A percentile compares a stretch with the other conserved stretches of the same genome.
phyloP scores from a whole-genome alignment of 2,888 invertebrate genomes.

The Mallateleia sp. region DNA sequence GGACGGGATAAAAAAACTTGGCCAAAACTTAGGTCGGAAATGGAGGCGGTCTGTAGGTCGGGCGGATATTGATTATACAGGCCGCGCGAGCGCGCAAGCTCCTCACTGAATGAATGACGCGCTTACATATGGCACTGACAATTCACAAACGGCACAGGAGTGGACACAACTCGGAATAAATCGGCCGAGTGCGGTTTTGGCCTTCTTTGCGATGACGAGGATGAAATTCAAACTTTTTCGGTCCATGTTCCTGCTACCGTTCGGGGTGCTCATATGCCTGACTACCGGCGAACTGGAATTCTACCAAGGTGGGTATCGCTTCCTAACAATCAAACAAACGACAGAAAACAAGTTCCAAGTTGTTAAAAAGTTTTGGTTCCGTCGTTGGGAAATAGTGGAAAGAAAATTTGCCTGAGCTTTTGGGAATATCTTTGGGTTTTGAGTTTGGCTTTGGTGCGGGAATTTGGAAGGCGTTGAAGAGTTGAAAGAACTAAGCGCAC shows the following conservation, averaged over 20 bases:
- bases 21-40: constrained; percentile 40
- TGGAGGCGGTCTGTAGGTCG: constrained; percentile 63
- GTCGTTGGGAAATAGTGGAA: no score
- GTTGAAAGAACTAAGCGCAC: constrained; percentile 43
- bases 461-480: not conserved
- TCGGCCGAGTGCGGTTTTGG: constrained; percentile 77
- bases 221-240: constrained; percentile 83
- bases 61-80: constrained; percentile 66
- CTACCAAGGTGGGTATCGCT: constrained; percentile 85
- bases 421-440: no score
- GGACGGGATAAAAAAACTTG: constrained; percentile 21
- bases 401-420: not conserved
- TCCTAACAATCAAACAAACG: constrained; percentile 4
- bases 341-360: not conserved
- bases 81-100: constrained; percentile 85
- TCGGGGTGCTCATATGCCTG: constrained; percentile 82
- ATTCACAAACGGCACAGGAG: constrained; percentile 79
- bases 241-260: constrained; percentile 81
- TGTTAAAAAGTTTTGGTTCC: not conserved
- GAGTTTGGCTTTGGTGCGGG: not conserved
- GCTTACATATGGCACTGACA: constrained; percentile 85
- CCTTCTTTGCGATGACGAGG: constrained; percentile 78
- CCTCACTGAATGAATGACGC: constrained; percentile 86
- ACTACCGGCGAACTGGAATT: constrained; percentile 86
- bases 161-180: constrained; percentile 76